Conservation (phyloP, 1,140 invertebrate species). For the Heliconius eleuchia region DNA sequence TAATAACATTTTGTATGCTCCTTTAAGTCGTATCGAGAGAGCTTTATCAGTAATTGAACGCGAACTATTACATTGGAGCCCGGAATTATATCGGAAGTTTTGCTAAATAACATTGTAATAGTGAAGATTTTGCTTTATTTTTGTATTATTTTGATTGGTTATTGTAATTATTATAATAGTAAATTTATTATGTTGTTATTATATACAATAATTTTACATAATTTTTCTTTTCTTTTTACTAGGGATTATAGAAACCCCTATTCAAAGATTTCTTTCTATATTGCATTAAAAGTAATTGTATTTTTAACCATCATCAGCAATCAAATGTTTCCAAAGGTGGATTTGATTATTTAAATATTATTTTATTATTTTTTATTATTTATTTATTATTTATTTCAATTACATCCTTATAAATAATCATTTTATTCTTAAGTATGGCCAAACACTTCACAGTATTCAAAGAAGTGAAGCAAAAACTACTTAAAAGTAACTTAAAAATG, state of each 20-base stretch:
- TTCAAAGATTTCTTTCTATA: too few relatives aligned
- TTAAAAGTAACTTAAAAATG: not conserved
- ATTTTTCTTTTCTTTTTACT: too few relatives aligned
- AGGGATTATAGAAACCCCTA: too few relatives aligned
- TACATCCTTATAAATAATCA: not conserved
- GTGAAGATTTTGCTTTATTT: constrained; percentile 43
- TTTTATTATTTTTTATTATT: too few relatives aligned
- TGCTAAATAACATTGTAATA: constrained; percentile 58
- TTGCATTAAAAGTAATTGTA: too few relatives aligned
- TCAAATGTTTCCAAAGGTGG: too few relatives aligned
- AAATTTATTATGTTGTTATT: too few relatives aligned
- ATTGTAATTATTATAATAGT: too few relatives aligned
- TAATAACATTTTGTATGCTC: constrained; percentile 59
- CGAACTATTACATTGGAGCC: constrained; percentile 57
- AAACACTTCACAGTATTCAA: not conserved
- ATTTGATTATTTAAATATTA: not conserved
- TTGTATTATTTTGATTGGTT: not conserved
- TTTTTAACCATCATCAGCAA: too few relatives aligned
- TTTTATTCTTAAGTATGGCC: not conserved
- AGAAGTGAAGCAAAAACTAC: not conserved
- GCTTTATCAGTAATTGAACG: constrained; percentile 70
- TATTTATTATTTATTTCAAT: not conserved
- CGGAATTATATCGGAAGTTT: constrained; percentile 59
- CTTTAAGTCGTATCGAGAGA: constrained; percentile 57
- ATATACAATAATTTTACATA: too few relatives aligned